Evolutionary conservation across 2,888 invertebrate genomes (phyloP).

Genomic region (Noctua fimbriata): DNA sequence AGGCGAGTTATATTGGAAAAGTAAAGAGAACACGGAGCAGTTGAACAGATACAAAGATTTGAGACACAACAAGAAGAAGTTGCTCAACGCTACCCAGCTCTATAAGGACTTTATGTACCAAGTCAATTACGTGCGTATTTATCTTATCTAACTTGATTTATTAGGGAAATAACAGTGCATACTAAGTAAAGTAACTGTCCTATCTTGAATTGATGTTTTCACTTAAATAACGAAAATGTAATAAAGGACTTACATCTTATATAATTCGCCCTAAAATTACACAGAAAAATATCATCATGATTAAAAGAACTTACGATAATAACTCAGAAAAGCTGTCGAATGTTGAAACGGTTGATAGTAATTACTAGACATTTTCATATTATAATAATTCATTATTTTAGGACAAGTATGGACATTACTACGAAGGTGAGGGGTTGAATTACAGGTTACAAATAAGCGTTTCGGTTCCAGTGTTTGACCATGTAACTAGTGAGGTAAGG

Average conservation of each 20-base stretch:
- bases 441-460: conserved; percentile 85
- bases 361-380: not conserved
- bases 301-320: not conserved
- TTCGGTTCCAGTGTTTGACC: conserved; percentile 85
- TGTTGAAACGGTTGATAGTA: not conserved
- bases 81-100: conserved; percentile 75
- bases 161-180: not conserved
- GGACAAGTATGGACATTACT: conserved; percentile 83
- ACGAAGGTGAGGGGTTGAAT: conserved; percentile 82
- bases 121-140: conserved; percentile 77
- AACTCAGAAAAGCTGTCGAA: not conserved
- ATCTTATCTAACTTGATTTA: not conserved
- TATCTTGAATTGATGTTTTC: too few relatives aligned
- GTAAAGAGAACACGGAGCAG: conserved; percentile 84
- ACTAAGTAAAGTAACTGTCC: too few relatives aligned
- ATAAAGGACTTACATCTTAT: not conserved
- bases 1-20: conserved; percentile 82
- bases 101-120: conserved; percentile 80
- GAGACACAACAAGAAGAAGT: conserved; percentile 77
- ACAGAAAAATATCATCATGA: not conserved
- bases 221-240: not conserved
- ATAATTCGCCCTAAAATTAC: not conserved
- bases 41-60: conserved; percentile 79
- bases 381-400: conserved; percentile 55
- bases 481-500: conserved; percentile 80